Evolutionary conservation across 2,113 vertebrate genomes (phyloP), one percentile per base, ranked within the genome.

Genomic region (Gila orcuttii): DNA sequence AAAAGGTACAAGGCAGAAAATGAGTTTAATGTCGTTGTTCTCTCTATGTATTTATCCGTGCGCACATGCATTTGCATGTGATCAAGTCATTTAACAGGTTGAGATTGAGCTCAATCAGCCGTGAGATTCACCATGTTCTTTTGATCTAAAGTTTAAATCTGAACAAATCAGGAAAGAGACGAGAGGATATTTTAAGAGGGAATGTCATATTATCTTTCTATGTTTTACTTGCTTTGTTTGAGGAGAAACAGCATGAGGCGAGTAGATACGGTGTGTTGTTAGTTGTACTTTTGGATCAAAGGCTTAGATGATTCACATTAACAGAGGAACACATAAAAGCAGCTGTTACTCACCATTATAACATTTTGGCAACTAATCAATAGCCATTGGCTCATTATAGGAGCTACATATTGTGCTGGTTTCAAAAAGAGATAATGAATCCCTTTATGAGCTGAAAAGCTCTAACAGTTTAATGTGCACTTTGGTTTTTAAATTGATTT

Each of bases 101-200:
- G 86, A 87, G 84, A 85, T 87, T 83, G 83, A 85, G 86, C 85
- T 85, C 87, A 89, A 89, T 89, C 88, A 89, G 83, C 77, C 86
- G 83, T 87, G 88, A 87, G 81, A 86, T 87, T 84, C 79, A 74
- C 79, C 79, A 75, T 87, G 86, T 87, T 89, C 88, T 33, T 82
- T 82, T 85, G 86, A 87, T 85, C 86, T 89, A 75, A 87, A 87
- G 85, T 87, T 82, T 66, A 85, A 89, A 89, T 89, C 85, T 89
- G 78, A 81, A 87, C 88, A 87, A 87, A 89, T 85, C 82, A 82
- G 82, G 79, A 33, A 86, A 74, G 79, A 55, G 31, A 78, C 13
- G 42, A 77, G 42, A 82, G 55, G 62, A 62, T 74, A 80, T 77
- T 83, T 69, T 75, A 66, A 87, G 57, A 42, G 57, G 31, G 82